These are phyloP conservation scores for Danionella dracula DNA, from an alignment of 2,797 vertebrate genomes.

Conservation along the genomic window DNA sequence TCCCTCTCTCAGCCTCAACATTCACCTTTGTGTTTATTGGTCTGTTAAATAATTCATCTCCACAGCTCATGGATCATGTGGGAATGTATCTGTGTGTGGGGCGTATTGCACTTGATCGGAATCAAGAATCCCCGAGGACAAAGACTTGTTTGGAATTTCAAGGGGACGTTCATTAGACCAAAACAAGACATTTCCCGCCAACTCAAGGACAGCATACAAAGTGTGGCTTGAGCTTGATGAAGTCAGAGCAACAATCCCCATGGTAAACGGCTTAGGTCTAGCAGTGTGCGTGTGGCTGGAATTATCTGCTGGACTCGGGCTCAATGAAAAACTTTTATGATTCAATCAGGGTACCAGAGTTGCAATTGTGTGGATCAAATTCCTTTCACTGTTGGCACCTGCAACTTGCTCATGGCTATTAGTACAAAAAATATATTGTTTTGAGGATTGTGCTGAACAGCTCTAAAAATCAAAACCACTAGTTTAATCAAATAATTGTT, in stretches of 20 bases:
- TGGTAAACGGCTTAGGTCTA: neutral
- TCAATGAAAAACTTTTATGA: slow-evolving; percentile 23
- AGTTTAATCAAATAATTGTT: neutral
- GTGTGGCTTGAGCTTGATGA: slow-evolving; percentile 3
- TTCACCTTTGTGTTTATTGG: slow-evolving; percentile 54
- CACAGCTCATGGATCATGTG: slow-evolving; percentile 42
- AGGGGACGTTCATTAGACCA: slow-evolving; percentile 28
- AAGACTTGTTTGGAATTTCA: slow-evolving; percentile 7
- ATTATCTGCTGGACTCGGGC: slow-evolving; percentile 2
- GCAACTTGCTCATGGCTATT: slow-evolving; percentile 19
- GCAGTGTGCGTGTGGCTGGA: neutral
- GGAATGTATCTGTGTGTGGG: slow-evolving; percentile 20
- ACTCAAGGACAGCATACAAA: slow-evolving; percentile 4
- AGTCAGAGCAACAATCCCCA: neutral
- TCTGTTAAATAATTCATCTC: slow-evolving; percentile 63
- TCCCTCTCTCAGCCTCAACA: slow-evolving; percentile 24
- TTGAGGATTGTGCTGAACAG: slow-evolving; percentile 8
- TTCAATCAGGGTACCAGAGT: neutral
- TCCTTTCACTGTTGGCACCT: slow-evolving; percentile 15
- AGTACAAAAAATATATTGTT: slow-evolving; percentile 4
- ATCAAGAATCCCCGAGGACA: neutral
- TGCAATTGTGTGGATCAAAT: neutral
- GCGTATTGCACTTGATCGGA: slow-evolving; percentile 13
- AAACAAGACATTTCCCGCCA: slow-evolving; percentile 19
- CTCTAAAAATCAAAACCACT: neutral